Evolutionary conservation across 2,113 vertebrate species (phyloP).

Genomic region (Poicephalus meyeri): DNA sequence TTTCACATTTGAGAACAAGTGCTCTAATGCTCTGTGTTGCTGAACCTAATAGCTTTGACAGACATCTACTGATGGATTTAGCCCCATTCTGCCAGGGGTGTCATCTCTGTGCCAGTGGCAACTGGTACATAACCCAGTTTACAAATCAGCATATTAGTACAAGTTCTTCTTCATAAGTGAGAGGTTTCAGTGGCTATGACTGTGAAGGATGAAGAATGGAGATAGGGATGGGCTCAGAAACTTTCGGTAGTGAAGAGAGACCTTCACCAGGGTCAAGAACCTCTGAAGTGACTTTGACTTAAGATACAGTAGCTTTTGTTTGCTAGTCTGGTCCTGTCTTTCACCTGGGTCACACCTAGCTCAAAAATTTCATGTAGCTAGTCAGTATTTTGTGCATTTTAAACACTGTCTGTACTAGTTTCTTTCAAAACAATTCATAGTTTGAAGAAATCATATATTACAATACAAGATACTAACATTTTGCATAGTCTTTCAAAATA

Average conservation of each 20-base stretch:
- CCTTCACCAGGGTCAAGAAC: background rate
- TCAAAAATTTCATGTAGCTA: background rate
- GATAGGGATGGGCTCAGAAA: background rate
- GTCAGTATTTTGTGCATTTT: background rate
- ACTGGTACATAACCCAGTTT: background rate
- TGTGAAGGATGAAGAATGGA: background rate
- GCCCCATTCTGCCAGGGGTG: background rate
- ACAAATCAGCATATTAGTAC: background rate
- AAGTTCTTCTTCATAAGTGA: background rate
- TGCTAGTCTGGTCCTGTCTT: background rate
- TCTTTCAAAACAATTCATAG: background rate
- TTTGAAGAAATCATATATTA: background rate
- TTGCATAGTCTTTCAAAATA: background rate
- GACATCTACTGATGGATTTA: background rate
- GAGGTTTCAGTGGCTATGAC: background rate
- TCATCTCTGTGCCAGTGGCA: background rate
- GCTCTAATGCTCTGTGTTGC: background rate
- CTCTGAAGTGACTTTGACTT: background rate
- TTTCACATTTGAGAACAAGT: too few relatives aligned
- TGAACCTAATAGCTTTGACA: background rate
- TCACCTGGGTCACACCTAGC: background rate
- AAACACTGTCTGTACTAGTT: background rate
- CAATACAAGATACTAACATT: background rate
- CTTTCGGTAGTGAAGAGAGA: accelerated
- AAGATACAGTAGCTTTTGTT: background rate